Evolutionary conservation across 2,888 invertebrate genomes (phyloP).

Genomic region (Nomada ferruginata): DNA sequence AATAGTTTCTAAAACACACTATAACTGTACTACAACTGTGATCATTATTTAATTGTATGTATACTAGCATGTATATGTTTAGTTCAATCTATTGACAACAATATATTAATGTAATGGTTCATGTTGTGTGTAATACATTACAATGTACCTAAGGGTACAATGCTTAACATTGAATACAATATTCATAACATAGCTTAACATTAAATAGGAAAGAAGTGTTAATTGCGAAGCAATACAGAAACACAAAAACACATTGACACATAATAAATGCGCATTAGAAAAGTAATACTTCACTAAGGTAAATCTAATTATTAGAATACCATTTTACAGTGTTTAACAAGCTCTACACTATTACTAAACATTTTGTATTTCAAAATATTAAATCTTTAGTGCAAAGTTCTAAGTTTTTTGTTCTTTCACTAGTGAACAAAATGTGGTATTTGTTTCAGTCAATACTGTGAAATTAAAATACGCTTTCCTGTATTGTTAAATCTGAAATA

Average conservation of each 20-base stretch:
- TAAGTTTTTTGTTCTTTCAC: no score
- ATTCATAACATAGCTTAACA: slow-evolving; percentile 16
- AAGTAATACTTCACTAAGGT: not conserved
- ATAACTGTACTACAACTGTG: slow-evolving; percentile 10
- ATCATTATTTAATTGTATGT: slow-evolving; percentile 4
- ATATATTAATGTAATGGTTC: slow-evolving; percentile 8
- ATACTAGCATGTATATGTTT: not conserved
- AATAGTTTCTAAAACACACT: slow-evolving; percentile 1
- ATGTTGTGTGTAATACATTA: slow-evolving; percentile 12
- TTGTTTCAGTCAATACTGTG: not conserved
- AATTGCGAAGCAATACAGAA: slow-evolving; percentile 36
- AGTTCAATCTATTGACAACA: not conserved
- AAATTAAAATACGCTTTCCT: not conserved
- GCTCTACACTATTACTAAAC: not conserved
- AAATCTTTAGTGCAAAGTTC: not conserved
- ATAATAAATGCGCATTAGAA: slow-evolving; percentile 10
- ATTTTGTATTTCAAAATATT: not conserved
- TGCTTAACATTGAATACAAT: not conserved
- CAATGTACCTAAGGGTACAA: slow-evolving; percentile 38
- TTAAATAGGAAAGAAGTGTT: slow-evolving; percentile 23
- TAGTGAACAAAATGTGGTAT: not conserved
- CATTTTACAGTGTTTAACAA: slow-evolving; percentile 41
- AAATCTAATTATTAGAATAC: slow-evolving; percentile 19
- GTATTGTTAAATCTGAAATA: not conserved
- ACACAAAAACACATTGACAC: not conserved